Conservation (phyloP, 2,888 invertebrate species). For the Tiliacea aurago region DNA sequence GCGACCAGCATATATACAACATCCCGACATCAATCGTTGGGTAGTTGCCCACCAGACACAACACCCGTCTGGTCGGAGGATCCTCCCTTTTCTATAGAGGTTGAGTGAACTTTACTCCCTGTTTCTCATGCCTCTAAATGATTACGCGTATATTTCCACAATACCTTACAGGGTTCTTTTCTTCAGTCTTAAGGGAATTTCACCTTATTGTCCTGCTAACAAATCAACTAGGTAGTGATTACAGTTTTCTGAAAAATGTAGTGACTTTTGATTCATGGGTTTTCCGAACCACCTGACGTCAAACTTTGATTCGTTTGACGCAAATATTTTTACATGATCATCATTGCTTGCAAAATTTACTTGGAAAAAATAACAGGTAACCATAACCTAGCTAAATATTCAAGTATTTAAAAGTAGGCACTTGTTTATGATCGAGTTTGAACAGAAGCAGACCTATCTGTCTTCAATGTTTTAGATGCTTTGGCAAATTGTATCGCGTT, state of each 20-base stretch:
- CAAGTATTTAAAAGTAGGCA: conserved; percentile 18
- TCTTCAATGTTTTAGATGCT: not conserved
- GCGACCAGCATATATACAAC: no score
- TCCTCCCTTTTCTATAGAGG: no score
- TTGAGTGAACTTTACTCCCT: no score
- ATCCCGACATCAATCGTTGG: no score
- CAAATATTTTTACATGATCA: conserved; percentile 14
- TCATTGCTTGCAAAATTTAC: conserved; percentile 1
- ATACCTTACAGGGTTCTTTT: not conserved
- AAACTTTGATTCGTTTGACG: conserved; percentile 31
- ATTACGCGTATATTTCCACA: not conserved
- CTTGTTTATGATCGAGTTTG: conserved; percentile 26
- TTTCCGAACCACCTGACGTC: conserved; percentile 43
- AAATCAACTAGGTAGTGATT: conserved; percentile 3
- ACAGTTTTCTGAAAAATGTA: conserved; percentile 34
- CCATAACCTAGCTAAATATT: conserved; percentile 7
- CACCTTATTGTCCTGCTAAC: conserved; percentile 10
- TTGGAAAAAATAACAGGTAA: conserved; percentile 17
- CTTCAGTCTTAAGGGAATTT: conserved; percentile 2
- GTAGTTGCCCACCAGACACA: no score
- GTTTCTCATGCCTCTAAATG: no score
- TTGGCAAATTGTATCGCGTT: not conserved
- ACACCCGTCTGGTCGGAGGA: no score
- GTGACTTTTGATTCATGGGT: conserved; percentile 19
- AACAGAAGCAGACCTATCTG: not conserved